These are phyloP conservation scores for Lonchura striata DNA, from an alignment of 2,113 vertebrate species.

Conservation along the genomic window DNA sequence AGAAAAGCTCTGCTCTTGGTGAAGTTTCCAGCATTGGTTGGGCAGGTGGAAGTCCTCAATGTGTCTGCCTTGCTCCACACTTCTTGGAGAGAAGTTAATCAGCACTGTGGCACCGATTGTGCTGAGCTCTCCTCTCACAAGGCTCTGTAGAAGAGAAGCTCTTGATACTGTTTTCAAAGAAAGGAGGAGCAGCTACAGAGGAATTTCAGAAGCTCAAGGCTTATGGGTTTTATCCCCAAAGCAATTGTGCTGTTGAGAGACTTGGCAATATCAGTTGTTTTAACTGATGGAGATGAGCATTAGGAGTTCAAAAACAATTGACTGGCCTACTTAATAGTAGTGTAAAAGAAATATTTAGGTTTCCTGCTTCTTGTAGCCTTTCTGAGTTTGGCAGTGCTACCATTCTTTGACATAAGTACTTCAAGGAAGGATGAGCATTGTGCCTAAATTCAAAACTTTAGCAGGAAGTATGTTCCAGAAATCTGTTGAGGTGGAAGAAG, in stretches of 20 bases:
- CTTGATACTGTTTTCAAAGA: neutral
- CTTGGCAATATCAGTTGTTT: neutral
- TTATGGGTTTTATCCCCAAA: fast-evolving
- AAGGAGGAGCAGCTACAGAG: neutral
- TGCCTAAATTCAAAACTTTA: neutral
- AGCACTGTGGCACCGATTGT: neutral
- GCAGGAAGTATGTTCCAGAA: neutral
- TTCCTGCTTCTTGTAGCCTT: neutral
- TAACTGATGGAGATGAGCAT: neutral
- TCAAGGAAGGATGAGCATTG: neutral
- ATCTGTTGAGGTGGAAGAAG: neutral
- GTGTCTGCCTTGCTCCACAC: neutral
- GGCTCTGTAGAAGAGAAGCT: neutral
- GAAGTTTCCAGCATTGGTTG: neutral
- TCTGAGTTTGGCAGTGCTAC: neutral
- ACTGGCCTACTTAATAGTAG: neutral
- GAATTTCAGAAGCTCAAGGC: neutral
- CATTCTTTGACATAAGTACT: neutral
- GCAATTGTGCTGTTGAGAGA: neutral
- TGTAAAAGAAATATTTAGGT: neutral
- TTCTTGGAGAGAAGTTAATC: neutral
- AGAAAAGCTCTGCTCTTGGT: neutral
- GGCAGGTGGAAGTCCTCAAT: neutral
- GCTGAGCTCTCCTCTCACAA: neutral
- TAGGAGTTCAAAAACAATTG: neutral